Percentiles rank a stretch among this genome's conserved stretches.
Conservation (phyloP, 2,797 vertebrate species). For the Nyctibius grandis region DNA sequence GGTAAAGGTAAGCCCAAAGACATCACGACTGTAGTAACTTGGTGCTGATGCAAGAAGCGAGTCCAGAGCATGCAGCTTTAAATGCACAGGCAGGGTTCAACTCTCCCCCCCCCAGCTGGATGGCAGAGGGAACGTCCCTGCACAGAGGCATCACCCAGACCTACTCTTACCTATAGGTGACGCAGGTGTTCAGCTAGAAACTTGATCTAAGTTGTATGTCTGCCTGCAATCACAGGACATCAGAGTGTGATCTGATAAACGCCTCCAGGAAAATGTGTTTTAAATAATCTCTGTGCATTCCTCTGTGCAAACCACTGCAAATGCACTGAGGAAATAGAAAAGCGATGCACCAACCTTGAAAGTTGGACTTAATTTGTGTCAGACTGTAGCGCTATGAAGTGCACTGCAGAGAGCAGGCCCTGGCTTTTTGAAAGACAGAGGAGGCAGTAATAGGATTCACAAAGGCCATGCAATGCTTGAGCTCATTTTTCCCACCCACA, state of each 20-base stretch:
- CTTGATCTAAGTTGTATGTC: not conserved
- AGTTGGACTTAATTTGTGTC: not conserved
- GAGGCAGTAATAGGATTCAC: not conserved
- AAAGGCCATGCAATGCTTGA: not conserved
- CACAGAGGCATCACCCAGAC: not conserved
- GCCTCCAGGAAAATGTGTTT: not conserved
- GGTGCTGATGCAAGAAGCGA: not conserved
- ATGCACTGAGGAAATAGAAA: not conserved
- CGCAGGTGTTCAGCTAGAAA: not conserved
- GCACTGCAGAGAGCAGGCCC: not conserved
- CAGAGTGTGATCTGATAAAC: not conserved
- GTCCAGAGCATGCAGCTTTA: not conserved
- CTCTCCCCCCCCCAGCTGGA: not conserved
- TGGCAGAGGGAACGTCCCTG: not conserved
- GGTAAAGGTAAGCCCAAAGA: not conserved
- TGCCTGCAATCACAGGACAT: not conserved
- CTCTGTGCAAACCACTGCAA: not conserved
- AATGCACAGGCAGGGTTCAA: not conserved
- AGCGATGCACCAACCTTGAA: not conserved
- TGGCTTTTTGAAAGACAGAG: not conserved
- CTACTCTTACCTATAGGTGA: not conserved
- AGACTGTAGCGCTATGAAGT: not conserved
- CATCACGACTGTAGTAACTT: not conserved
- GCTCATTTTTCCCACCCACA: not conserved
- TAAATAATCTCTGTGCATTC: not conserved